phyloP scores from a whole-genome alignment of 2,888 invertebrate species.

The Ceramica pisi region DNA sequence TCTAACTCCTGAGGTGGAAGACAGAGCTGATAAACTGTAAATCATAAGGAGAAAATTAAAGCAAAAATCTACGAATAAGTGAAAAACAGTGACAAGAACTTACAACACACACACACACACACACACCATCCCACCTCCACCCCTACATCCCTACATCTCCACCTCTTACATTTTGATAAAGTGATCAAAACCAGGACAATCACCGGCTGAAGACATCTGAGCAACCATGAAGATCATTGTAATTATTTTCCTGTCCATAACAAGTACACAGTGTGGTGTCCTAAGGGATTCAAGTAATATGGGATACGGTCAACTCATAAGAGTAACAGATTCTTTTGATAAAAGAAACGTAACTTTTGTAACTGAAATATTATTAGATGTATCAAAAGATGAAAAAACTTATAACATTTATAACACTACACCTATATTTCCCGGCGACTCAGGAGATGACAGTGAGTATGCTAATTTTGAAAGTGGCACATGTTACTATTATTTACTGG shows the following conservation, averaged over 20 bases:
- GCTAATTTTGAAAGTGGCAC: not conserved
- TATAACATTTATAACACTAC: not conserved
- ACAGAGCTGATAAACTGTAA: not conserved
- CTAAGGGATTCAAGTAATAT: not conserved
- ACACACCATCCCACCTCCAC: too few relatives aligned
- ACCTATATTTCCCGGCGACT: not conserved
- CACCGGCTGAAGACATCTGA: not conserved
- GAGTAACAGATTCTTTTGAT: not conserved
- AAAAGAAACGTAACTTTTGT: not conserved
- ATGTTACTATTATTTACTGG: not conserved
- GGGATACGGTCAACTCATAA: not conserved
- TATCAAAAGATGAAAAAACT: slow-evolving; percentile 4
- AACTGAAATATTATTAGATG: slow-evolving; percentile 2
- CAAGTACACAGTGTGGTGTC: slow-evolving; percentile 4
- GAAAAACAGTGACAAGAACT: not conserved
- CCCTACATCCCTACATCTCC: too few relatives aligned
- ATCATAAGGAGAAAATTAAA: not conserved
- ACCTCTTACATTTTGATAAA: not conserved
- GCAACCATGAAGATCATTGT: slow-evolving; percentile 20
- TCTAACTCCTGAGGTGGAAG: not conserved
- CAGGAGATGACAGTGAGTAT: not conserved
- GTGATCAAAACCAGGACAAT: not conserved
- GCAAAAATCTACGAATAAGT: not conserved
- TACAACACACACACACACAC: too few relatives aligned
- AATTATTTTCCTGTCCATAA: slow-evolving; percentile 2